Conservation (phyloP, 1,140 invertebrate genomes). For the Pseudomyrmex cubaensis region DNA sequence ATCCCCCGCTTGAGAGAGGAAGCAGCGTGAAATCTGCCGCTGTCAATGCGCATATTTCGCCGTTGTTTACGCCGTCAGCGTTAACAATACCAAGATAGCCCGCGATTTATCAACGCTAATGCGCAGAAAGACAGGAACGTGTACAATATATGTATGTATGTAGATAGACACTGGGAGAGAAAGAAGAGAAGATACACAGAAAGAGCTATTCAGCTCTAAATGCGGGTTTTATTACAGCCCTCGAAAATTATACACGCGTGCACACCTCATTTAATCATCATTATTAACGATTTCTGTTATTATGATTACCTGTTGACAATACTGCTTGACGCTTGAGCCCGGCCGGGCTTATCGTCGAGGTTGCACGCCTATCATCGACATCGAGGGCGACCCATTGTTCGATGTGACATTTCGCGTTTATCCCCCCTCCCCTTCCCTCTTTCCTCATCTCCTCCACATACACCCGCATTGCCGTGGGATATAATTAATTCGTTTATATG, state of each 20-base stretch:
- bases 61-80: slow-evolving; percentile 38
- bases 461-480: slow-evolving; percentile 13
- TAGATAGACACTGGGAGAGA: background rate
- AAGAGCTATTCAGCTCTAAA: slow-evolving; percentile 36
- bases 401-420: slow-evolving; percentile 46
- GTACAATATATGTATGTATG: too few species aligned
- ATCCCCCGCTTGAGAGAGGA: background rate
- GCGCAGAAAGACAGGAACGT: slow-evolving; percentile 33
- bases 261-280: slow-evolving; percentile 53
- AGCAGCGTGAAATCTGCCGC: slow-evolving; percentile 27
- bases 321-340: background rate
- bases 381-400: slow-evolving; percentile 36
- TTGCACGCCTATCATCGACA: slow-evolving; percentile 43
- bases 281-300: slow-evolving; percentile 49
- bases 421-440: background rate
- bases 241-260: slow-evolving; percentile 38
- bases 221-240: slow-evolving; percentile 37
- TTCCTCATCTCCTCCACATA: too few species aligned
- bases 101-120: slow-evolving; percentile 54
- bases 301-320: slow-evolving; percentile 46
- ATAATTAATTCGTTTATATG: slow-evolving; percentile 55
- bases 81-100: slow-evolving; percentile 52
- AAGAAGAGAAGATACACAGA: slow-evolving; percentile 25
- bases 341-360: slow-evolving; percentile 12
- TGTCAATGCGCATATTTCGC: slow-evolving; percentile 55